Base-by-base conservation (phyloP, 2,797 vertebrate genomes). In the Gobionotothen gibberifrons region DNA sequence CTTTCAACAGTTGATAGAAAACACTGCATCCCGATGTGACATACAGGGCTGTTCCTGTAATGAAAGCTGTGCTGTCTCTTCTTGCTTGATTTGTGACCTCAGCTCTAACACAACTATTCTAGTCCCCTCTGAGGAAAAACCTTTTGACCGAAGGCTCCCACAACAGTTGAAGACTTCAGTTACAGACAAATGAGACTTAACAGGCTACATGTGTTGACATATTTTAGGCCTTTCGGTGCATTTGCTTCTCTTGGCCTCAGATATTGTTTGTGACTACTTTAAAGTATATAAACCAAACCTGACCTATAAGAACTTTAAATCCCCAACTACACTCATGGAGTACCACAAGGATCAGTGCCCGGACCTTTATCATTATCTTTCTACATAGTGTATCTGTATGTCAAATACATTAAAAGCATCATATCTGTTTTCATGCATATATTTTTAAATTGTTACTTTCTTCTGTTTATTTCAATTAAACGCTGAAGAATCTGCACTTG, bases 31-130 rank as follows among this genome's bases (percentile, higher is more conserved):
- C 73, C 52, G 53, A 80, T 79, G 56, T 76, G 79, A 84, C 73
- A 69, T 54, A 46, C 49, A 68, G 71, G 65, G 58, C 61, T 84
- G 81, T 74, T 87, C 66, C 64, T 81, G 58, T 80, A 76, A 85
- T 76, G 58, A 85, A 84, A 84, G 55, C 67, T 70, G 55, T n/a
- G 13, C 63, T 79, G 60, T 69, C 65, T 77, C 67, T 61, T 80
- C 54, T 39, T 81, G 72, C 26, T 26, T 26, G 73, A 81, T 84
- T 67, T 76, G 61, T 87, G 74, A 86, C 74, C 67, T 85, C 83
- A 86, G 71, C 47, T 0, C 67, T 71, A 74, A 85, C 67, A 59
- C 56, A 75, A 82, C 67, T 74, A 82, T 77, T 48, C 66, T 58
- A 81, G 66, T 62, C 61, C 44, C 32, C 62, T 76, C 66, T 19